Evolutionary conservation across 2,888 invertebrate genomes (phyloP).

Genomic region (Coremacera marginata): DNA sequence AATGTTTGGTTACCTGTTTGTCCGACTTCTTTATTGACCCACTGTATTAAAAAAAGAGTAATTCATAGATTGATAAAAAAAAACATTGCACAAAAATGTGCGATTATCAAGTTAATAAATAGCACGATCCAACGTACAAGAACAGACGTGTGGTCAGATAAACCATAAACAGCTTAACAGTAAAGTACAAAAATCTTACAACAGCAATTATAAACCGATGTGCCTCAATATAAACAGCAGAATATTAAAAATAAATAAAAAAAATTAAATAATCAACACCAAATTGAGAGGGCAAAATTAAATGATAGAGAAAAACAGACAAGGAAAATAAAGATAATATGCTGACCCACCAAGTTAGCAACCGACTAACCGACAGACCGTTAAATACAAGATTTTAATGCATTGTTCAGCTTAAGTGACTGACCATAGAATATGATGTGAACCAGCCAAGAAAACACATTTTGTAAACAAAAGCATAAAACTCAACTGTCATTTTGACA

Average conservation of each 20-base stretch:
- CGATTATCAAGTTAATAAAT: background rate
- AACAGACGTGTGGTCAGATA: background rate
- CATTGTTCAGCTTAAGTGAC: background rate
- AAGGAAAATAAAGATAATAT: background rate
- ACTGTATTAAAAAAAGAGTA: too few species aligned
- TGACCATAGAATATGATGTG: background rate
- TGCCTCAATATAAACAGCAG: background rate
- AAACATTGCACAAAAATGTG: background rate
- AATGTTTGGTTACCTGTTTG: too few species aligned
- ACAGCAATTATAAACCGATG: background rate
- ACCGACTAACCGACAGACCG: slow-evolving; percentile 11
- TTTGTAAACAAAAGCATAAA: background rate
- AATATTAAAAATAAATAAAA: background rate
- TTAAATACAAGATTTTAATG: slow-evolving; percentile 20
- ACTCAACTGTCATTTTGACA: slow-evolving; percentile 27
- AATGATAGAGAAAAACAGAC: background rate
- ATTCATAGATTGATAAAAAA: too few species aligned
- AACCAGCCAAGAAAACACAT: background rate
- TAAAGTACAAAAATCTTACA: background rate
- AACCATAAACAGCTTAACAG: background rate
- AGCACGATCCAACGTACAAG: background rate
- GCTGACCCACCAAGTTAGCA: background rate
- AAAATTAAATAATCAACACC: background rate
- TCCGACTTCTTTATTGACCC: too few species aligned
- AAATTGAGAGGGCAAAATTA: background rate